Evolutionary conservation across 2,888 invertebrate genomes (phyloP).

Genomic region (Orthonevra nobilis): DNA sequence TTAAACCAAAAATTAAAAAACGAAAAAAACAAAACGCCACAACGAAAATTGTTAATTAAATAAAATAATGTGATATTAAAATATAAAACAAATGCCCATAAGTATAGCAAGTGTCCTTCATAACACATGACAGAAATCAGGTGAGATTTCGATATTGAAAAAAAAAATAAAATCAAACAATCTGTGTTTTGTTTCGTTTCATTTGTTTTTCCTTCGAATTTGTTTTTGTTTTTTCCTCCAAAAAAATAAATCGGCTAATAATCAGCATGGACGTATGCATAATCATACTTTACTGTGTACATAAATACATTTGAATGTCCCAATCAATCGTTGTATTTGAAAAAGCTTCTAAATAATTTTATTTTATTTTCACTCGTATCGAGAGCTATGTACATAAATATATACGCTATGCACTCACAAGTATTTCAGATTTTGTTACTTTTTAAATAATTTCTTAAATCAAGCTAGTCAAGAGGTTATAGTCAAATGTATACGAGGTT

Average conservation of each 20-base stretch:
- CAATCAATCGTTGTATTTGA: no score
- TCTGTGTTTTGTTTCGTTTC: constrained; percentile 40
- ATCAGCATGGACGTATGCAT: constrained; percentile 56
- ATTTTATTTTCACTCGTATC: constrained; percentile 7
- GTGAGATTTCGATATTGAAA: constrained; percentile 71
- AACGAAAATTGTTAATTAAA: no score
- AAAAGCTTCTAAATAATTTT: no score
- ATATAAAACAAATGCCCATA: constrained; percentile 70
- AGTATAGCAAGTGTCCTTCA: constrained; percentile 74
- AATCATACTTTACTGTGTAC: constrained; percentile 51
- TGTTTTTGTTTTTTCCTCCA: constrained; percentile 1
- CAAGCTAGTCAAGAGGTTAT: no score
- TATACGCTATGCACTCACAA: constrained; percentile 46
- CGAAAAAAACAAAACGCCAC: constrained; percentile 11
- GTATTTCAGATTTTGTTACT: constrained; percentile 27
- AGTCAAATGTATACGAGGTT: no score
- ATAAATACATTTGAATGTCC: no score
- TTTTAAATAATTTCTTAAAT: no score
- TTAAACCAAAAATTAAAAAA: constrained; percentile 16
- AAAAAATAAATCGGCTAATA: constrained; percentile 44
- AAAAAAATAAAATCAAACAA: constrained; percentile 13
- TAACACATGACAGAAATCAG: constrained; percentile 75
- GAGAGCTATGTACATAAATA: constrained; percentile 49
- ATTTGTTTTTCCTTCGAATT: constrained; percentile 3
- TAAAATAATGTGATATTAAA: constrained; percentile 31